Evolutionary conservation across 2,113 vertebrate genomes (phyloP).

Genomic region (Vireo altiloquus): DNA sequence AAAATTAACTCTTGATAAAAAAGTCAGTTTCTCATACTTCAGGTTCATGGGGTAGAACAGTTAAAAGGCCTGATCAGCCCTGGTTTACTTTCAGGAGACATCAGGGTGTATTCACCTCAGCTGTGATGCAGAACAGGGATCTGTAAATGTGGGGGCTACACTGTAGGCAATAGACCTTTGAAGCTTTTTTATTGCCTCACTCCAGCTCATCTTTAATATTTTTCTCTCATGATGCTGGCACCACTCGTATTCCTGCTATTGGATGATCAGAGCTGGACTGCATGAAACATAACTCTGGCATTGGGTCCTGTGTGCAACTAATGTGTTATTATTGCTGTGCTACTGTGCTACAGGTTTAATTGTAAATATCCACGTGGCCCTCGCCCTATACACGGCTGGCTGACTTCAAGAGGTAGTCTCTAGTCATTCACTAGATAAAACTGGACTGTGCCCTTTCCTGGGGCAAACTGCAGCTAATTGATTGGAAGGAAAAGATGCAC

Average conservation of each 20-base stretch:
- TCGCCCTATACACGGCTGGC: neutral
- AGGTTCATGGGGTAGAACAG: neutral
- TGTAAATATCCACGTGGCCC: neutral
- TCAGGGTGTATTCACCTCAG: neutral
- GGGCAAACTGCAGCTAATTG: neutral
- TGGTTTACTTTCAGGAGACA: neutral
- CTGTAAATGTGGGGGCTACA: accelerated
- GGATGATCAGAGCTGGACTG: neutral
- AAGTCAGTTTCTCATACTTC: neutral
- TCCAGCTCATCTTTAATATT: neutral
- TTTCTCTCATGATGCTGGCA: neutral
- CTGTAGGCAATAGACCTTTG: neutral
- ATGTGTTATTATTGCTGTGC: neutral
- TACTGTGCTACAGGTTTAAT: neutral
- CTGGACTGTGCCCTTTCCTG: neutral
- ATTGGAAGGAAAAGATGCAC: neutral
- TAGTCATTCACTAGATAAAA: neutral
- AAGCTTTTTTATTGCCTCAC: neutral
- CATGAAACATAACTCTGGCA: neutral
- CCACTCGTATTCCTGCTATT: neutral
- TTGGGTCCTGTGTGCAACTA: neutral
- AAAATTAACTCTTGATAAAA: neutral
- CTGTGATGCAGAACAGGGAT: neutral
- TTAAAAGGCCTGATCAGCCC: neutral
- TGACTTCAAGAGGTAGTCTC: neutral